Percentiles rank a stretch among this genome's conserved stretches.
Conservation (phyloP, 2,888 invertebrate species). For the Serripes groenlandicus region DNA sequence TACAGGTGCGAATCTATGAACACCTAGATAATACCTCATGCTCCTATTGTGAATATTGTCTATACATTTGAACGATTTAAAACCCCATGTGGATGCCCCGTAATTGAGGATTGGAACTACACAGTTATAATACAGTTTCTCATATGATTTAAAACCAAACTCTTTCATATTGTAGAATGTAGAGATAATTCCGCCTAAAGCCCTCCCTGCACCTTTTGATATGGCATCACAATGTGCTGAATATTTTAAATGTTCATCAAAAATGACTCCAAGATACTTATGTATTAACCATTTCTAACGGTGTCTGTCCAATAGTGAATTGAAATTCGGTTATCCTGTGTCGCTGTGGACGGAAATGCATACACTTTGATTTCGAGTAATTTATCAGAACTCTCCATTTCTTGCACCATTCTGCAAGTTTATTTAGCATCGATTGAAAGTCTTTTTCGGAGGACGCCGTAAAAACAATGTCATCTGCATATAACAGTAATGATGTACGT, state of each 20-base stretch:
- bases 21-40: constrained; percentile 46
- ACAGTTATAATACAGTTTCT: constrained; percentile 43
- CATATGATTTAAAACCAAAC: constrained; percentile 39
- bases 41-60: constrained; percentile 46
- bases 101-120: constrained; percentile 30
- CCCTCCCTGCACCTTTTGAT: constrained; percentile 37
- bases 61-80: constrained; percentile 9
- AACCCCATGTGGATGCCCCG: neutral
- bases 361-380: constrained; percentile 21
- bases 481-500: too few relatives aligned
- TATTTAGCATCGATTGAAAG: constrained; percentile 41
- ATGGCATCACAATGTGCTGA: constrained; percentile 7
- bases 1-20: constrained; percentile 36
- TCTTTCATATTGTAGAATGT: constrained; percentile 43
- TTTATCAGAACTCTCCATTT: constrained; percentile 41
- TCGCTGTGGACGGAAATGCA: constrained; percentile 26
- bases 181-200: constrained; percentile 33
- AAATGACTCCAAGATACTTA: constrained; percentile 58
- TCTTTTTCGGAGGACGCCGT: too few relatives aligned
- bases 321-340: constrained; percentile 16
- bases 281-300: constrained; percentile 22
- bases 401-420: constrained; percentile 46
- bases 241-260: constrained; percentile 33
- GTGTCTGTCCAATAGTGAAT: constrained; percentile 44
- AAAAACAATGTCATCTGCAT: too few relatives aligned